phyloP scores from a whole-genome alignment of 2,113 vertebrate species.

The Nothobranchius furzeri region DNA sequence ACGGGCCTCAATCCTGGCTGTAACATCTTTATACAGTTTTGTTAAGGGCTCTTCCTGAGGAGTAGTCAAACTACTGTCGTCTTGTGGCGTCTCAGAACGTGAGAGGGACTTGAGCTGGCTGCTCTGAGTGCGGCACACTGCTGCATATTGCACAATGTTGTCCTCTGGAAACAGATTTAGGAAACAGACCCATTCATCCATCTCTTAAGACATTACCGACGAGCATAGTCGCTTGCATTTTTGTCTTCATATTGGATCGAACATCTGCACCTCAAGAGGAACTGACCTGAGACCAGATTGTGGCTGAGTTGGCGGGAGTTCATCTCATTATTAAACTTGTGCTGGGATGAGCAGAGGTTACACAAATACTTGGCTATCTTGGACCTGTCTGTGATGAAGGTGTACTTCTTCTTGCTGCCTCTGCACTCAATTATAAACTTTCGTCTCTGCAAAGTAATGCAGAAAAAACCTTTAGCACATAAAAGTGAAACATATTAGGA shows the following conservation, averaged over 20 bases:
- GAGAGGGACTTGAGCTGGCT: slow-evolving; percentile 74
- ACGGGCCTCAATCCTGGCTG: slow-evolving; percentile 63
- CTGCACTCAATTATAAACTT: slow-evolving; percentile 87
- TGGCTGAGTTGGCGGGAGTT: slow-evolving; percentile 78
- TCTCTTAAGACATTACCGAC: too few relatives aligned
- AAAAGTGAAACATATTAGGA: background rate
- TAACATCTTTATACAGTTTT: slow-evolving; percentile 81
- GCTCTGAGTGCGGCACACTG: slow-evolving; percentile 67
- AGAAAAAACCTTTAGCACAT: background rate
- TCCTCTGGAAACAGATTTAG: slow-evolving; percentile 51
- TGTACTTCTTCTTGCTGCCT: slow-evolving; percentile 84
- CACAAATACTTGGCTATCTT: slow-evolving; percentile 87
- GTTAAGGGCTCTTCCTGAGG: slow-evolving; percentile 69
- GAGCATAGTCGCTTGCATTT: too few relatives aligned
- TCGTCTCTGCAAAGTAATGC: slow-evolving; percentile 73
- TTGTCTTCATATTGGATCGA: background rate
- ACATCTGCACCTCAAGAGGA: background rate
- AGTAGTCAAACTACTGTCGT: slow-evolving; percentile 66
- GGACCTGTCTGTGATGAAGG: slow-evolving; percentile 82
- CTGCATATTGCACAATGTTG: slow-evolving; percentile 63
- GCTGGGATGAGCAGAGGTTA: slow-evolving; percentile 87
- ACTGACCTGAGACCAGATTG: slow-evolving; percentile 77
- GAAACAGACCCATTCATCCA: background rate
- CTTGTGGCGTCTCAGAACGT: slow-evolving; percentile 77
- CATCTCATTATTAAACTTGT: slow-evolving; percentile 88